Percentiles rank a stretch among this genome's conserved stretches.
Evolutionary conservation across 2,797 vertebrate species (phyloP).

Genomic region (Dryobates pubescens): DNA sequence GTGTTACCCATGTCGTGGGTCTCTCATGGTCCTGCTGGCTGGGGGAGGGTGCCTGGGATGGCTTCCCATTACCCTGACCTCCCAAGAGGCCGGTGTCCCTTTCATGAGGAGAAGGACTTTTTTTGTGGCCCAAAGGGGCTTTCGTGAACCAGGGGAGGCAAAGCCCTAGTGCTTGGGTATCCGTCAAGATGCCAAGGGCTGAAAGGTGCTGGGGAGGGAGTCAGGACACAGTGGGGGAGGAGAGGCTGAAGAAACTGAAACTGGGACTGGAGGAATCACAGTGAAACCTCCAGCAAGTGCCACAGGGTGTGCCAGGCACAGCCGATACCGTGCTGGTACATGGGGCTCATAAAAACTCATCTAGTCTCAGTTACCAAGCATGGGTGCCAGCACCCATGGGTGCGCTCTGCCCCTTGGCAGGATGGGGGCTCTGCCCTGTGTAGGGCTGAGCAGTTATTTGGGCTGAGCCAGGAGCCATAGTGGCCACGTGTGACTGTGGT

Average conservation of each 20-base stretch:
- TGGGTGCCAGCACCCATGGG: accelerated
- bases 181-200: background rate
- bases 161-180: background rate
- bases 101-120: background rate
- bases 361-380: accelerated
- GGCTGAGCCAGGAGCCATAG: background rate
- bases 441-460: background rate
- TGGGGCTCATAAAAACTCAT: background rate
- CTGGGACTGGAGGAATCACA: background rate
- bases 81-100: background rate
- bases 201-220: background rate
- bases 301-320: background rate
- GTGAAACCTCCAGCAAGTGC: background rate
- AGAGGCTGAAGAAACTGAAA: background rate
- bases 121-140: background rate
- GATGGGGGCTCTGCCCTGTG: accelerated
- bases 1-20: accelerated
- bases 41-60: background rate
- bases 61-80: accelerated
- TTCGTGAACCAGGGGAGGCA: background rate
- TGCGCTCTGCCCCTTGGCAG: background rate
- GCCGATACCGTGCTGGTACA: accelerated
- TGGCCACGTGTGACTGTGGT: accelerated
- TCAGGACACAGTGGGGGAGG: accelerated
- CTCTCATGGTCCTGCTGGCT: accelerated